Evolutionary conservation across 2,888 invertebrate genomes (phyloP).

Genomic region (Drosophila silvestris): DNA sequence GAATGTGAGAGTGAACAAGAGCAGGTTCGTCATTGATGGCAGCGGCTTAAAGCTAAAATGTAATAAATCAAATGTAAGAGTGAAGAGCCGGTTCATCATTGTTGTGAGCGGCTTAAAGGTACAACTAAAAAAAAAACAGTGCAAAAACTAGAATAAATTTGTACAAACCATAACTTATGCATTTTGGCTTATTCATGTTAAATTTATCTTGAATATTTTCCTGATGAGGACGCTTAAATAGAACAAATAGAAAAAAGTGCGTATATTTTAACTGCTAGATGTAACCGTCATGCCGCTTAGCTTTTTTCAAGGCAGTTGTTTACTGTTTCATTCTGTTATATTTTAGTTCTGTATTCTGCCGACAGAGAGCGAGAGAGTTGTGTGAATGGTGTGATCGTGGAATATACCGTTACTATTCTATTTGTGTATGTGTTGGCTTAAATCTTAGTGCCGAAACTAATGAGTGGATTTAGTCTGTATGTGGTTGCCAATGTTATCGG

Average conservation of each 20-base stretch:
- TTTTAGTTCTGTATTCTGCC: background rate
- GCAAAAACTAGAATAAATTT: background rate
- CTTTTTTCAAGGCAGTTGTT: background rate
- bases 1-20: conserved; percentile 23
- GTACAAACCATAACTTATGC: background rate
- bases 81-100: background rate
- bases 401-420: background rate
- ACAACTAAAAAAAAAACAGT: background rate
- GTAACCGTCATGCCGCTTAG: background rate
- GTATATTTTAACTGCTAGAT: background rate
- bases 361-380: background rate
- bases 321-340: background rate
- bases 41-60: conserved; percentile 46
- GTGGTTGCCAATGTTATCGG: background rate
- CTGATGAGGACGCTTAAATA: background rate
- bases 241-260: background rate
- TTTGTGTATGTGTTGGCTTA: background rate
- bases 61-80: conserved; percentile 18
- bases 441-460: background rate
- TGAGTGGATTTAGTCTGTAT: background rate
- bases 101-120: background rate
- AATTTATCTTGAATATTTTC: background rate
- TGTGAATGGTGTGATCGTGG: background rate
- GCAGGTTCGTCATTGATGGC: conserved; percentile 33
- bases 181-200: background rate